Percentiles rank a stretch among this genome's conserved stretches.
Evolutionary conservation across 2,113 vertebrate species (phyloP).

Genomic region (Scatophagus argus): DNA sequence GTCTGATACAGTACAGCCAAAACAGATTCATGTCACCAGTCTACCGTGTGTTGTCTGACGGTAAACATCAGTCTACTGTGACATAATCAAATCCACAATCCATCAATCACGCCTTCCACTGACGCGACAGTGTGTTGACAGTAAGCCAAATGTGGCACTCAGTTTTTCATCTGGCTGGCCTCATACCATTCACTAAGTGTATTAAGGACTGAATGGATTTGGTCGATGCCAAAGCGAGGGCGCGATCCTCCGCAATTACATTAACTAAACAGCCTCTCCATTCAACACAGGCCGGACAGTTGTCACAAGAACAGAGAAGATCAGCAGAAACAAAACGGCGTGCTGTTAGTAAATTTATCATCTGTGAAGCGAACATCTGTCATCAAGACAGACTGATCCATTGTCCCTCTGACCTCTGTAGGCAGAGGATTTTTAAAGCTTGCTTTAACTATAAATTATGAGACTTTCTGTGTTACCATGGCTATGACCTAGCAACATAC

Average conservation of each 20-base stretch:
- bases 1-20: background rate
- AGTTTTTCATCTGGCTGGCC: conserved; percentile 10
- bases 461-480: background rate
- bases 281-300: conserved; percentile 12
- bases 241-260: conserved; percentile 45
- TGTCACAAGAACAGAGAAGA: conserved; percentile 17
- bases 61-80: conserved; percentile 13
- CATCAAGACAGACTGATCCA: conserved; percentile 1
- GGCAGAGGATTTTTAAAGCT: background rate
- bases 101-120: conserved; percentile 10
- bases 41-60: background rate
- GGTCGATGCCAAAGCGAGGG: conserved; percentile 1
- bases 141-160: conserved; percentile 33
- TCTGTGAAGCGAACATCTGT: conserved; percentile 27
- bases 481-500: background rate
- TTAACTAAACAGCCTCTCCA: conserved; percentile 37
- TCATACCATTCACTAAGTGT: conserved; percentile 20
- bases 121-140: conserved; percentile 28
- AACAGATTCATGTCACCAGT: conserved; percentile 3
- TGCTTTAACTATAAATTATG: background rate
- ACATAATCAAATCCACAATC: conserved; percentile 34
- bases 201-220: conserved; percentile 41
- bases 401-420: conserved; percentile 19
- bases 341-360: background rate
- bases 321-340: conserved; percentile 16